These are phyloP conservation scores for Rachycentron canadum DNA, from an alignment of 2,797 vertebrate species.

Conservation along the genomic window DNA sequence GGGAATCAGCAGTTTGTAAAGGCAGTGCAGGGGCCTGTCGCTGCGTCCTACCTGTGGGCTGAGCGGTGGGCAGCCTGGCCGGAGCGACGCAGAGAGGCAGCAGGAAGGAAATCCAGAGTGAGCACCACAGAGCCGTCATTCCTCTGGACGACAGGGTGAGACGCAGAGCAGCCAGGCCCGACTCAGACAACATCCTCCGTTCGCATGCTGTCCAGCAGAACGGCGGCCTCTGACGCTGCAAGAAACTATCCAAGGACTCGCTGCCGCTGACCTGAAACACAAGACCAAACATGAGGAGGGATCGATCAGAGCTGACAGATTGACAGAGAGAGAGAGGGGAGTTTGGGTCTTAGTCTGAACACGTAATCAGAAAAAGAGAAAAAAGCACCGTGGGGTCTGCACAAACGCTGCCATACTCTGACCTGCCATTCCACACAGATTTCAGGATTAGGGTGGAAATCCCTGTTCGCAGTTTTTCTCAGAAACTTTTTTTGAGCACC, in stretches of 20 bases:
- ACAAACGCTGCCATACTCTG: conserved; percentile 28
- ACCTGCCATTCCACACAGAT: conserved; percentile 67
- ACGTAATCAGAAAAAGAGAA: not conserved
- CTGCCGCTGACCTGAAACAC: conserved; percentile 31
- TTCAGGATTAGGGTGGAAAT: conserved; percentile 66
- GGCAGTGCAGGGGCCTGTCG: not conserved
- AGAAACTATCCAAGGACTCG: conserved; percentile 31
- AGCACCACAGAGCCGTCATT: conserved; percentile 85
- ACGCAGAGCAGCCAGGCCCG: conserved; percentile 75
- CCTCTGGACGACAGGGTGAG: conserved; percentile 75
- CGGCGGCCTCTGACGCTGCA: conserved; percentile 43
- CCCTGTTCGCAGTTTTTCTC: conserved; percentile 53
- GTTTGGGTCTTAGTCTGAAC: not conserved
- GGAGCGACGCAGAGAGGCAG: conserved; percentile 77
- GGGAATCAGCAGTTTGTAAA: not conserved
- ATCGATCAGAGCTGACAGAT: not conserved
- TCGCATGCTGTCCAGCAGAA: conserved; percentile 78
- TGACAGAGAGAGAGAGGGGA: not conserved
- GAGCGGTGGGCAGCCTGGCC: conserved; percentile 79
- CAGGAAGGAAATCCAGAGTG: conserved; percentile 75
- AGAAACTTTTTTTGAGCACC: conserved; percentile 43
- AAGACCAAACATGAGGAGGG: not conserved
- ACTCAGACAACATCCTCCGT: conserved; percentile 83
- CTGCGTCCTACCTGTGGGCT: conserved; percentile 74
- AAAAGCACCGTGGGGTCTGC: conserved; percentile 15